A percentile compares a stretch with the other conserved stretches of the same genome.
phyloP scores from a whole-genome alignment of 2,797 vertebrate species.

The Amniataba percoides region DNA sequence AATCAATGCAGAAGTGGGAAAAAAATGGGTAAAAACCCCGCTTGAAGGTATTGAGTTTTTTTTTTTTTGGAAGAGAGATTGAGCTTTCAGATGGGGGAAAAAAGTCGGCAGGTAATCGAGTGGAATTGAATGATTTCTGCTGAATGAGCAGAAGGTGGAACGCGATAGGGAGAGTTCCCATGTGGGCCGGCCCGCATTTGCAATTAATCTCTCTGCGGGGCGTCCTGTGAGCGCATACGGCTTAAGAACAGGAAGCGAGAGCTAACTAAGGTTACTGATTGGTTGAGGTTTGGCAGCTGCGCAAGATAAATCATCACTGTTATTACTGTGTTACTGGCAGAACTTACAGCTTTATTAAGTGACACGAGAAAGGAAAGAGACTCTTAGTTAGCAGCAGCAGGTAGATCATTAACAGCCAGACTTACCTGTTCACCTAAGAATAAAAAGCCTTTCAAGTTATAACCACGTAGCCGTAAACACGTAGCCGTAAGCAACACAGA shows the following conservation, averaged over 20 bases:
- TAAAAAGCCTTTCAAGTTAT: constrained; percentile 42
- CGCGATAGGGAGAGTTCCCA: constrained; percentile 48
- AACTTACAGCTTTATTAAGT: background rate
- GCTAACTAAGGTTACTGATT: constrained; percentile 1
- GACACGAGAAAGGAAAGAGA: constrained; percentile 1
- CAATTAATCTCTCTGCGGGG: constrained; percentile 56
- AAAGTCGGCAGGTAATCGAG: constrained; percentile 73
- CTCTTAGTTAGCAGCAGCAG: constrained; percentile 10
- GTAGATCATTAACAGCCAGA: constrained; percentile 24
- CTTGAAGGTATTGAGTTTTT: constrained; percentile 54
- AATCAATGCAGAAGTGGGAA: constrained; percentile 61
- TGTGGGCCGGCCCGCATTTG: constrained; percentile 61
- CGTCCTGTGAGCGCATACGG: constrained; percentile 39
- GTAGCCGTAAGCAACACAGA: constrained; percentile 24
- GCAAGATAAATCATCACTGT: constrained; percentile 13
- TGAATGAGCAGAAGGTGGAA: constrained; percentile 68
- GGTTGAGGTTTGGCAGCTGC: constrained; percentile 20
- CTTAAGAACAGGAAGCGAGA: constrained; percentile 13
- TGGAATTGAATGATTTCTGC: constrained; percentile 72
- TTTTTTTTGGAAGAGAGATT: constrained; percentile 39
- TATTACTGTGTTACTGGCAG: background rate
- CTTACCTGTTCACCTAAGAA: constrained; percentile 51
- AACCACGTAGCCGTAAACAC: constrained; percentile 31
- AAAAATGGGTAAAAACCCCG: constrained; percentile 41
- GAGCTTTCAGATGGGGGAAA: constrained; percentile 34